phyloP scores from a whole-genome alignment of 2,113 vertebrate genomes.

The Apodemus speciosus region DNA sequence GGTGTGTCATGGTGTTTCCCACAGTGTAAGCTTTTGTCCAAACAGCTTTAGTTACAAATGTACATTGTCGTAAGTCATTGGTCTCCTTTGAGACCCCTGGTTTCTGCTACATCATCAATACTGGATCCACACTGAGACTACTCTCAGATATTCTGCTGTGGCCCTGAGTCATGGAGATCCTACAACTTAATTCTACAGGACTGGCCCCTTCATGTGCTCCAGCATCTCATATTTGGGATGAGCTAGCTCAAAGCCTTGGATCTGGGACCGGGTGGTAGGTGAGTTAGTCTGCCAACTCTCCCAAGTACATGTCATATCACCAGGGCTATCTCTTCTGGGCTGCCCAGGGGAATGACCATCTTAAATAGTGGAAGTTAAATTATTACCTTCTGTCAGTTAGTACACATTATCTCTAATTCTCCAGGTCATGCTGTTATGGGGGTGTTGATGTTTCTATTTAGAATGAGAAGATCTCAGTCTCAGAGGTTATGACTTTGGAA shows the following conservation, averaged over 20 bases:
- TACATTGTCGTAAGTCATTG: background rate
- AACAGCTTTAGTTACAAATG: background rate
- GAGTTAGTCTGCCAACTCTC: background rate
- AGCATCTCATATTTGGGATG: background rate
- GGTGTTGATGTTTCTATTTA: background rate
- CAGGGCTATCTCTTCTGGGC: background rate
- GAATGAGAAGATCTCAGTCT: background rate
- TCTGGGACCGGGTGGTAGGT: background rate
- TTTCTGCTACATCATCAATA: background rate
- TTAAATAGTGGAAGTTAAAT: background rate
- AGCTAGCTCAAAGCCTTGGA: background rate
- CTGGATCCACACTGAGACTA: background rate
- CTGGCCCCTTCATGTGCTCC: background rate
- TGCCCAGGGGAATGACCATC: background rate
- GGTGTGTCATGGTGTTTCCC: background rate
- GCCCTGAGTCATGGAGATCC: background rate
- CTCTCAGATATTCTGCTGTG: background rate
- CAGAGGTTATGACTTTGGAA: constrained; percentile 2
- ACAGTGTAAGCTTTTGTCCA: background rate
- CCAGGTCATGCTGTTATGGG: background rate
- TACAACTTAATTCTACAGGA: background rate
- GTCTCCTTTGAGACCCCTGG: background rate
- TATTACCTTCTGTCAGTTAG: background rate
- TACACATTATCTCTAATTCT: background rate
- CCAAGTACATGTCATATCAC: background rate